phyloP scores from a whole-genome alignment of 2,888 invertebrate genomes.

The Dryadula phaetusa region DNA sequence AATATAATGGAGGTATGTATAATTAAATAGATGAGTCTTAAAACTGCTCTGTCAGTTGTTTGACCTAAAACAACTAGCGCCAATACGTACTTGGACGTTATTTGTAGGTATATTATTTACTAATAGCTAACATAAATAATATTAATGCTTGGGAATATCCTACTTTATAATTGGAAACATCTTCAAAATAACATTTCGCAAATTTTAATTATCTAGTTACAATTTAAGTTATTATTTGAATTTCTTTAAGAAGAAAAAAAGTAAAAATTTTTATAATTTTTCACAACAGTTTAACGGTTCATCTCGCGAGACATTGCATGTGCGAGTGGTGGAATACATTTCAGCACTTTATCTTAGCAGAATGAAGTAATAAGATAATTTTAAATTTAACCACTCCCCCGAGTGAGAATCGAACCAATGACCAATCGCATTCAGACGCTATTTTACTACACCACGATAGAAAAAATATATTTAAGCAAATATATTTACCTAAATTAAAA shows the following conservation, averaged over 20 bases:
- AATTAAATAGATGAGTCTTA: constrained; percentile 34
- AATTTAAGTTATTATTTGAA: not conserved
- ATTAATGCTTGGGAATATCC: constrained; percentile 30
- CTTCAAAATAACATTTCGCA: constrained; percentile 9
- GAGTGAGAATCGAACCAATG: too few species aligned
- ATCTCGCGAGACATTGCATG: too few species aligned
- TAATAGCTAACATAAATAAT: constrained; percentile 28
- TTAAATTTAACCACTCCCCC: too few species aligned
- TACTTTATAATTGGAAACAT: constrained; percentile 13
- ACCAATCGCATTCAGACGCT: too few species aligned
- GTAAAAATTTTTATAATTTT: too few species aligned
- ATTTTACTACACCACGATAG: too few species aligned
- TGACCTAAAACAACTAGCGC: constrained; percentile 39
- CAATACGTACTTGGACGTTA: constrained; percentile 31
- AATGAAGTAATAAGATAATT: too few species aligned
- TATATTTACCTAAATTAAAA: not conserved
- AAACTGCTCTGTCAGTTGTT: constrained; percentile 37
- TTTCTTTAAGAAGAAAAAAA: too few species aligned
- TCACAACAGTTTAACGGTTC: too few species aligned
- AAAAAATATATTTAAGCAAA: too few species aligned
- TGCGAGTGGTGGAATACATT: too few species aligned
- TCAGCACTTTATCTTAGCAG: too few species aligned
- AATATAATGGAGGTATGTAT: constrained; percentile 29
- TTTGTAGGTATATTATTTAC: constrained; percentile 36
- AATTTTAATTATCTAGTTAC: not conserved